Percentiles rank a stretch among this genome's conserved stretches.
Evolutionary conservation across 2,113 vertebrate species (phyloP).

Genomic region (Anarhynchus alexandrinus): DNA sequence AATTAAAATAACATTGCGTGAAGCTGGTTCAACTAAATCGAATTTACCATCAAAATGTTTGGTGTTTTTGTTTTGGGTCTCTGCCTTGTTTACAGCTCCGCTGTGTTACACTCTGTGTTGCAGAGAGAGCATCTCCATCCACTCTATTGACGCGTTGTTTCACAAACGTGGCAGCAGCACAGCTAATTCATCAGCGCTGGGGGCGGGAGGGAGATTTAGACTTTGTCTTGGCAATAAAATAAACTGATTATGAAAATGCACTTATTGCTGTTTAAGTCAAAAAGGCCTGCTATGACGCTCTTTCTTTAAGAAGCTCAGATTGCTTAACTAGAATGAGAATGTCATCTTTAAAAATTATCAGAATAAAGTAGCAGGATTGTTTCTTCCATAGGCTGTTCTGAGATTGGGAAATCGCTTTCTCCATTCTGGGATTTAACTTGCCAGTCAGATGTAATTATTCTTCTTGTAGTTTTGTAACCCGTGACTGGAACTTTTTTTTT

Average conservation of each 20-base stretch:
- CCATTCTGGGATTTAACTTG: neutral
- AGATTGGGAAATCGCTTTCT: neutral
- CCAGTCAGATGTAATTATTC: neutral
- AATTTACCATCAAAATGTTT: constrained; percentile 30
- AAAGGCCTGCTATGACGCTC: neutral
- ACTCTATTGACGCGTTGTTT: neutral
- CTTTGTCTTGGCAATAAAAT: neutral
- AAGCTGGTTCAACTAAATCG: neutral
- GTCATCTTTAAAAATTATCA: neutral
- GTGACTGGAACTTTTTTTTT: neutral
- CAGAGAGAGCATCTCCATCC: neutral
- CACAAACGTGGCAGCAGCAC: neutral
- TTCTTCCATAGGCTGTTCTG: neutral
- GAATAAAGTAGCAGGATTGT: neutral
- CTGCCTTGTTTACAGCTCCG: neutral
- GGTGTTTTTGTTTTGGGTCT: neutral
- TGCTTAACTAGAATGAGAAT: neutral
- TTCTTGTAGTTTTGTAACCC: neutral
- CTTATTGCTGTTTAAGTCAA: neutral
- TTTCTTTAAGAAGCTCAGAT: neutral
- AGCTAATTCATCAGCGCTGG: neutral
- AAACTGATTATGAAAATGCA: neutral
- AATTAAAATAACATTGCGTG: constrained; percentile 13
- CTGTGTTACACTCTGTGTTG: neutral
- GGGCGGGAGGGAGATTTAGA: neutral